Evolutionary conservation across 2,113 vertebrate genomes (phyloP), one percentile per base, ranked within the genome.

Genomic region (Argyrosomus japonicus): DNA sequence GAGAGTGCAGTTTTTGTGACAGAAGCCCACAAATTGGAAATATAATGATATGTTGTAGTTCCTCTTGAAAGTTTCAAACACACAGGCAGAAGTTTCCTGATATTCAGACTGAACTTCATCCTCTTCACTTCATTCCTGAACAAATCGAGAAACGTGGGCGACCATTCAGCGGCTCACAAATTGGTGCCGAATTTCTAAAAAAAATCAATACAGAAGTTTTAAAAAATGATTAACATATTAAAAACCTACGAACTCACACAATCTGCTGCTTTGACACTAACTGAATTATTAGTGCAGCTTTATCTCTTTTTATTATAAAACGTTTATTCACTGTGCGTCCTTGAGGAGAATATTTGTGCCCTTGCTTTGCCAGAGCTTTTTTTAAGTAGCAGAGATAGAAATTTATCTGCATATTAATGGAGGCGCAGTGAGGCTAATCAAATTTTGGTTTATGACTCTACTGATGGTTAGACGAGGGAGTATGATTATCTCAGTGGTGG

Each of bases 1-100:
- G 79, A 91, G 71, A 79, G 47, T 71, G 53, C 65, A 56, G 29
- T 85, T 88, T 3, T 75, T 78, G 68, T 73, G 68, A 78, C 71
- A 81, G 48, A 54, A 50, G n/a, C 62, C 62, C 62, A 77, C 83
- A 79, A 81, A 84, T 88, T 77, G 57, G 72, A 89, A 82, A 70
- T 75, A 54, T 68, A 82, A 78, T 87, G 72, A 75, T 58, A 71
- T 65, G 43, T 71, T 63, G 40, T 43, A 70, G 65, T 67, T 79
- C 57, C 36, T 60, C 53, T 81, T 61, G 4, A 43, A 84, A 25
- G 19, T 58, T 81, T 77, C 36, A 67, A 75, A 79, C 62, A 54
- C 23, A 54, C 1, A 58, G 13, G 68, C 17, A 57, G 32, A 54
- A 29, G 7, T 1, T 9, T n/a, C 27, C 48, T 47, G 71, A 80